Percentiles rank a stretch among this genome's conserved stretches.
These are phyloP conservation scores for Eupithecia dodoneata DNA, from an alignment of 2,888 invertebrate species.

Conservation along the genomic window DNA sequence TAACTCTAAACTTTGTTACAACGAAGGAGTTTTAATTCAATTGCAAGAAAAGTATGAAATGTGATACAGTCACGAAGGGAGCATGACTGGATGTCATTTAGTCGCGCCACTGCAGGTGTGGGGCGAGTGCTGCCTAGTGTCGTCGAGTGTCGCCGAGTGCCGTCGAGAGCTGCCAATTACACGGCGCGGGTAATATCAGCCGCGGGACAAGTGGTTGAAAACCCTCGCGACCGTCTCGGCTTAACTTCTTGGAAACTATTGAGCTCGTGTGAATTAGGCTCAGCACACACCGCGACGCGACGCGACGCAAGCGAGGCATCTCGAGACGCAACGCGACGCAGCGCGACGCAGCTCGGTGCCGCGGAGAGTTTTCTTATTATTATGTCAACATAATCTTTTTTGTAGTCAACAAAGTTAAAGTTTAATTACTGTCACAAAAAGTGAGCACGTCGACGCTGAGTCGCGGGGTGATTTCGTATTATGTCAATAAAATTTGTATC, in stretches of 20 bases:
- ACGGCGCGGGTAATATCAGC: not conserved
- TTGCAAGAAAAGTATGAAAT: conserved; percentile 6
- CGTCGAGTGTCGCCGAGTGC: not conserved
- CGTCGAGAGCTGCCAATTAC: not conserved
- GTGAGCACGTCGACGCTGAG: too few species aligned
- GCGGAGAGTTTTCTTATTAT: too few species aligned
- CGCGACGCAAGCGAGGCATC: too few species aligned
- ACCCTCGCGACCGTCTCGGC: not conserved
- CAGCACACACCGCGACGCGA: too few species aligned
- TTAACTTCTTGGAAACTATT: not conserved
- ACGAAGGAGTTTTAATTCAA: conserved; percentile 16
- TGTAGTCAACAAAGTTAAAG: too few species aligned
- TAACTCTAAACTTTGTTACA: conserved; percentile 1
- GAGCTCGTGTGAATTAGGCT: not conserved
- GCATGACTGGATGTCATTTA: conserved; percentile 26
- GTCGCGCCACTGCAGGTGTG: conserved; percentile 20
- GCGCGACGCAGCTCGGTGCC: too few species aligned
- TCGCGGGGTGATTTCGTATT: too few species aligned
- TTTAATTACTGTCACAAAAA: too few species aligned
- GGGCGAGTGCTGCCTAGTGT: not conserved
- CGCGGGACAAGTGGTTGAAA: not conserved
- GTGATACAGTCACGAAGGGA: conserved; percentile 11
- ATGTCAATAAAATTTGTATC: too few species aligned
- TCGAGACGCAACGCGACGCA: too few species aligned
- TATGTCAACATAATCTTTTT: too few species aligned